Evolutionary conservation across 2,888 invertebrate species (phyloP), one percentile per base, ranked within the genome.

Genomic region (Apotomis turbidana): DNA sequence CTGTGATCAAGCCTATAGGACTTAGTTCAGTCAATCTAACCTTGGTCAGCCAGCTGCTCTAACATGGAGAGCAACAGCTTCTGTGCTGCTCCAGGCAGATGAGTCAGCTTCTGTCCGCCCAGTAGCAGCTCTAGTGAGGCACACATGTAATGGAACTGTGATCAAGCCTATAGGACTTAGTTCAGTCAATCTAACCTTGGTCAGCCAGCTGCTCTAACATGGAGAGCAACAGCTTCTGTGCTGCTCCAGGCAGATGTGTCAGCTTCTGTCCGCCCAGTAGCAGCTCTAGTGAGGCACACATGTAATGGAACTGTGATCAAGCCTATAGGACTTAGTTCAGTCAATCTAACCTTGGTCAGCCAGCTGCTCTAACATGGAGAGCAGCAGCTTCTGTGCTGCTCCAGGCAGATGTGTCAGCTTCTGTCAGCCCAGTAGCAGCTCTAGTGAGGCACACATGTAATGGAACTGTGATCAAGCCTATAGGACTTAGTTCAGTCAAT

Each of bases 161-260:
- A 41, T 41, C 41, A 4, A 6, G 3, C 4, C 41, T 41, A 6
- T 41, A 1, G 41, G 5, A 5, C 6, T 5, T 41, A 41, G 41
- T 41, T 41, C 41, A 41, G 41, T 41, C 41, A 52, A 13, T 63
- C 78, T 68, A 85, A 94, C 96, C 97, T 91, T 97, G 97, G 81
- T 96, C 95, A 70, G 99, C 98, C 73, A 99, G 97, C 88, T 98
- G 98, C 88, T 99, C 99, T 80, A 99, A 94, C 96, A 99, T 98
- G 79, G 96, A 97, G 81, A 99, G 95, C 62, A 99, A 95, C 72
- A 98, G 96, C 84, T 98, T 97, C 90, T 99, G 96, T 76, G 97
- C 96, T 76, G 98, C 98, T 5, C 99, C 99, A 63, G 99, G 98
- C 78, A 99, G 93, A 76, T 97, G 97, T 27, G 97, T 97, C 91